Conservation (phyloP, 2,888 invertebrate species). For the Parnassius orleans region DNA sequence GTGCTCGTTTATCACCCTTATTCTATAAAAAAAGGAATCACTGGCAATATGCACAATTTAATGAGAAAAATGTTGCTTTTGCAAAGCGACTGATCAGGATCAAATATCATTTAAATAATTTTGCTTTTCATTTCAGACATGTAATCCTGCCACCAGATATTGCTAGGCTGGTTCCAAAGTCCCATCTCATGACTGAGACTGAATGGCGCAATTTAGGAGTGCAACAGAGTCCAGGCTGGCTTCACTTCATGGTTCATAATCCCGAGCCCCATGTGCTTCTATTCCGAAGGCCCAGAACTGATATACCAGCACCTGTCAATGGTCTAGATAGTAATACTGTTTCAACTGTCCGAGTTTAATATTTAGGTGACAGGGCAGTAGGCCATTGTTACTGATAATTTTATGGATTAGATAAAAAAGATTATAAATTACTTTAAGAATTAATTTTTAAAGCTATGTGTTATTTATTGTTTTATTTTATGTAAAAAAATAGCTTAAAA, state of each 20-base stretch:
- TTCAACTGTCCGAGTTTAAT: constrained; percentile 58
- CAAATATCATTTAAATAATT: too few species aligned
- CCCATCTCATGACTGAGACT: constrained; percentile 95
- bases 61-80: background rate
- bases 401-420: background rate
- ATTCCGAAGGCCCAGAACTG: constrained; percentile 83
- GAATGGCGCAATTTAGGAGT: constrained; percentile 98
- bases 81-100: too few species aligned
- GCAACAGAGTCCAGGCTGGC: constrained; percentile 93
- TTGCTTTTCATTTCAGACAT: constrained; percentile 82
- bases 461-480: too few species aligned
- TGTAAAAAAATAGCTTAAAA: too few species aligned
- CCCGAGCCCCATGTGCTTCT: constrained; percentile 95
- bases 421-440: background rate
- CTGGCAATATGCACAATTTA: too few species aligned
- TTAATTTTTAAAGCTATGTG: too few species aligned
- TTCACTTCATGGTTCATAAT: constrained; percentile 94
- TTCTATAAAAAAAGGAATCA: too few species aligned
- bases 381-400: background rate
- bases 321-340: constrained; percentile 56
- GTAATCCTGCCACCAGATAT: constrained; percentile 94
- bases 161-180: constrained; percentile 91
- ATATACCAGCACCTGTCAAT: constrained; percentile 51
- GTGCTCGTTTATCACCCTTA: too few species aligned
- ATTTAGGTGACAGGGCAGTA: background rate